Base-by-base conservation (phyloP, 2,797 vertebrate genomes). In the Margarornis squamiger region DNA sequence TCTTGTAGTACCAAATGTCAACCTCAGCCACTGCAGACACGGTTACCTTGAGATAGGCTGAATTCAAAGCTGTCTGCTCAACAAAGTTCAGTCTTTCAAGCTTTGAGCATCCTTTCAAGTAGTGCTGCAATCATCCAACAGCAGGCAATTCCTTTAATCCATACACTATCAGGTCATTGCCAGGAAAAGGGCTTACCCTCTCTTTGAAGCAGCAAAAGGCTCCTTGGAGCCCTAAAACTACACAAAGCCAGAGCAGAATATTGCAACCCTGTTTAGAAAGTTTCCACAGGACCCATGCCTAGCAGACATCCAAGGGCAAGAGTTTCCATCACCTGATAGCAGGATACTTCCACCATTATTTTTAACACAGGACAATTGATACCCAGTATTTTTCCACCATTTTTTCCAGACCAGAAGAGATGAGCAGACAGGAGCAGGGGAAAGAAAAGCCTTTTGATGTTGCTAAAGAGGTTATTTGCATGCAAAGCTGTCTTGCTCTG, bases 401-500 rank as follows among this genome's bases (percentile, higher is more conserved):
- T 78, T 86, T 85, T 82, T 83, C 38, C 26, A 65, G 46, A 76
- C 8, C 8, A 45, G n/a, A n/a, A 52, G 43, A 92, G 52, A 68
- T 41, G 45, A 36, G n/a, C 43, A 63, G 62, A 51, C 26, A 26
- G 67, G 45, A 45, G 19, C 30, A 74, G 32, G 34, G 39, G 14
- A 77, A 87, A 83, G 27, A 82, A 79, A 72, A 81, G n/a, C 29
- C 62, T 57, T 87, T 78, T 84, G 77, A 85, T 59, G 77, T 68
- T 92, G 67, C 84, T 89, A 49, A 83, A 92, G 92, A 81, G n/a
- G 36, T 87, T 92, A 84, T 93, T 92, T 88, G 67, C 59, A 88
- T 84, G 79, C 63, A 90, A 93, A 90, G 72, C 24, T 83, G 80
- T 74, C 78, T 95, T 96, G 81, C 71, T 96, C 86, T 94, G 72